Evolutionary conservation across 2,888 invertebrate species (phyloP), one percentile per base, ranked within the genome.

Genomic region (Cancer borealis): DNA sequence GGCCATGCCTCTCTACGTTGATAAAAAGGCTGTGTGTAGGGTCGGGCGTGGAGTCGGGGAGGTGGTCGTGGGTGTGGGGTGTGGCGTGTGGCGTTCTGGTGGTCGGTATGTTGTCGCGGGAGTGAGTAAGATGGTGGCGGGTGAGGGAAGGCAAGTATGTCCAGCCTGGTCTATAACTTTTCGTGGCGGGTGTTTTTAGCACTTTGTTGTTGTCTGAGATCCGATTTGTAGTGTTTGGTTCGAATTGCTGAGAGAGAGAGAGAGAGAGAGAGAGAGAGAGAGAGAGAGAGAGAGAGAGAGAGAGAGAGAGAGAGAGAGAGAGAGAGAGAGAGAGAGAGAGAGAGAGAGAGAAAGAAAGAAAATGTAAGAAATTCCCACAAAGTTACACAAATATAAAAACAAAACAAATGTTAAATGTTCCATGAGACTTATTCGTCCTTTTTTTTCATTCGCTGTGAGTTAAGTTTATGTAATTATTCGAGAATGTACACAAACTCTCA

Each of bases 251-350:
- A 79, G 73, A 73, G 73, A n/a, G 73, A 73, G 73, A 73, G 73
- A n/a, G 73, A n/a, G n/a, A 73, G 73, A 73, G 73, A 73, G 73
- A 73, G 73, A 73, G 73, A 79, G 73, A 79, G 73, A 79, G 73
- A 79, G 73, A 79, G 73, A 79, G 73, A 79, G 73, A 79, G 73
- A 79, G 73, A 79, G 73, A 79, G 73, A 79, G 73, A 79, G 73
- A 79, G 73, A 79, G 73, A 79, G 73, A 79, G 73, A 79, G 73
- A 79, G 73, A 79, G 73, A 79, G 73, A 79, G 73, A 79, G 73
- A 79, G 73, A 79, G 73, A 79, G 73, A 79, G 73, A 79, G 73
- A 79, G 73, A 79, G 73, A 79, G 84, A 39, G 84, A 84, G 84
- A 84, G 84, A 84, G 73, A 39, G 39, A 84, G 84, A 84, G 39